Conservation (phyloP, 2,888 invertebrate species). For the Stictocephala bisonia region DNA sequence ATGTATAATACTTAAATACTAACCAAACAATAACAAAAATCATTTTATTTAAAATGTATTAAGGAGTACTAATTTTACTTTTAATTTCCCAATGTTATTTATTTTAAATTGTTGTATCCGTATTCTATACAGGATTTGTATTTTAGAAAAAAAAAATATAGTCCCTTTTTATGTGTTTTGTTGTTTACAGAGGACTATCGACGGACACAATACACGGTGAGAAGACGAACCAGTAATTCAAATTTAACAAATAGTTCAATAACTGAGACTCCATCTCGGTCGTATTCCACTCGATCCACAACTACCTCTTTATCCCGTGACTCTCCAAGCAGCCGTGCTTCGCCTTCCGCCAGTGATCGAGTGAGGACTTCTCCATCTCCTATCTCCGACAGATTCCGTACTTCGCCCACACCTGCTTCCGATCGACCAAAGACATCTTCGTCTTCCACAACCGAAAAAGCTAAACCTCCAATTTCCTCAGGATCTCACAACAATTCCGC, state of each 20-base stretch:
- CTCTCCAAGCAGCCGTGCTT: conserved; percentile 20
- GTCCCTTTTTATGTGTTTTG: too few species aligned
- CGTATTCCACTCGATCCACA: conserved; percentile 6
- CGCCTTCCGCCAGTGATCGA: conserved; percentile 3
- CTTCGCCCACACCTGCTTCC: conserved; percentile 14
- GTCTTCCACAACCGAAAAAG: conserved; percentile 22
- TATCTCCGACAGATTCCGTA: conserved; percentile 23
- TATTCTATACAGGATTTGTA: too few species aligned
- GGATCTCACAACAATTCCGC: conserved; percentile 55
- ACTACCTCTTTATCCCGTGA: conserved; percentile 8
- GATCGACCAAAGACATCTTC: conserved; percentile 7
- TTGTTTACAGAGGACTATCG: conserved; percentile 56
- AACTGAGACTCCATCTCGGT: conserved; percentile 16
- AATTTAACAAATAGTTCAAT: not conserved
- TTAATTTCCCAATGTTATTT: too few species aligned
- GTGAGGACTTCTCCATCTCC: conserved; percentile 24
- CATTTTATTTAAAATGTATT: too few species aligned
- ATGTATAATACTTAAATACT: too few species aligned
- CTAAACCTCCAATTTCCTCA: not conserved
- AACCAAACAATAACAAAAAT: too few species aligned
- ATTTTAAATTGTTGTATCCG: too few species aligned
- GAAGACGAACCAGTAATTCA: conserved; percentile 53
- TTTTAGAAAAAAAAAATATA: too few species aligned
- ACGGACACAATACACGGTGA: conserved; percentile 57
- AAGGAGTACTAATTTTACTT: too few species aligned